Conservation (phyloP, 2,888 invertebrate species). For the Tromatobia lineatoria region DNA sequence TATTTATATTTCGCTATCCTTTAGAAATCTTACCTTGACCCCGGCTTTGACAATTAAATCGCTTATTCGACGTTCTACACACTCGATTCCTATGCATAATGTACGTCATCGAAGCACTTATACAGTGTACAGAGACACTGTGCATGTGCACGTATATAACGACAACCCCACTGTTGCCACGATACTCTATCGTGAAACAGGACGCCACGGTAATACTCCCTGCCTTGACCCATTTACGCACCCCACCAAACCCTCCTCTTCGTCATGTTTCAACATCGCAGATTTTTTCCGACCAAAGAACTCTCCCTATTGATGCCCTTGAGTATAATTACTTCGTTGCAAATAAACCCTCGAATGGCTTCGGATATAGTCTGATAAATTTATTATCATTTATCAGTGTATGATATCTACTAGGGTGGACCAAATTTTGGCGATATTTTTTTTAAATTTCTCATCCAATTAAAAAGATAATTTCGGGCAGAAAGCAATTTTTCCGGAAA, state of each 20-base stretch:
- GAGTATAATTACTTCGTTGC: slow-evolving; percentile 1
- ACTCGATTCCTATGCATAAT: slow-evolving; percentile 38
- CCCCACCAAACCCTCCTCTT: slow-evolving; percentile 24
- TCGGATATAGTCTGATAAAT: not conserved
- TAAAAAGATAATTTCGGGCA: too few relatives aligned
- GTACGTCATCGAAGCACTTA: slow-evolving; percentile 30
- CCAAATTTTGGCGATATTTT: too few relatives aligned
- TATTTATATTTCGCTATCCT: not conserved
- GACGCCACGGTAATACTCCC: slow-evolving; percentile 55
- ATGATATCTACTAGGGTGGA: not conserved
- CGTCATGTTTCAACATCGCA: slow-evolving; percentile 40
- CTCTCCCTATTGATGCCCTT: slow-evolving; percentile 31
- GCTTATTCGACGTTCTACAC: slow-evolving; percentile 20
- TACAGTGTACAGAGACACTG: not conserved
- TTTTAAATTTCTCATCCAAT: too few relatives aligned
- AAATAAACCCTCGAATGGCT: slow-evolving; percentile 12
- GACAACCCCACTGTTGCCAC: slow-evolving; percentile 39
- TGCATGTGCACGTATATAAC: slow-evolving; percentile 10
- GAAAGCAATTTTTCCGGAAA: too few relatives aligned
- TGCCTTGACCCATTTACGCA: slow-evolving; percentile 65
- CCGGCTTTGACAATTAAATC: slow-evolving; percentile 32
- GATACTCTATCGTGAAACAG: slow-evolving; percentile 56
- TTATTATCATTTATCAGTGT: not conserved
- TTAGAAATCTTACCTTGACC: slow-evolving; percentile 1
- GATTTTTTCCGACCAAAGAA: slow-evolving; percentile 36